Percentiles rank a stretch among this genome's conserved stretches.
These are phyloP conservation scores for Chrysolina oricalcia DNA, from an alignment of 2,888 invertebrate genomes.

Conservation along the genomic window DNA sequence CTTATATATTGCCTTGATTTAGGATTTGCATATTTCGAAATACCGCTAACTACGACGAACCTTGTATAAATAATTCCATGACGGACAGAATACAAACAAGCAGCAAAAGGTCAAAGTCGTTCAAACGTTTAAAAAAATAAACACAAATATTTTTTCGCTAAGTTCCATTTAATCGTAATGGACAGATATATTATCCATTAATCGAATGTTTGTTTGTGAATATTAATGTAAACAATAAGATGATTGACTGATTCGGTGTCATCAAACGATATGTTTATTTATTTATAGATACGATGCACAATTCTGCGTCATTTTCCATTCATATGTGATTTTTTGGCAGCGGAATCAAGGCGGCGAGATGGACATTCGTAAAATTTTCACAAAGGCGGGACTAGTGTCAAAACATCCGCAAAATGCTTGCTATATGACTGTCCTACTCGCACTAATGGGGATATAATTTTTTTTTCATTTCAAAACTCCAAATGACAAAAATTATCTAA, in stretches of 20 bases:
- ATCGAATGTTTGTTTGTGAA: conserved; percentile 21
- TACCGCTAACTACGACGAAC: background rate
- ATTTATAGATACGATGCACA: too few relatives aligned
- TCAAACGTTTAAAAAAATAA: background rate
- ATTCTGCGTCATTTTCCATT: too few relatives aligned
- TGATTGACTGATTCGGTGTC: background rate
- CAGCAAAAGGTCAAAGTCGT: conserved; percentile 15
- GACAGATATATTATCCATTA: conserved; percentile 9
- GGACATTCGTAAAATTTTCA: too few relatives aligned
- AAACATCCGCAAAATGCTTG: too few relatives aligned
- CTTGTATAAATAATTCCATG: background rate
- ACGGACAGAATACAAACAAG: background rate
- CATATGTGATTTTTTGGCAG: too few relatives aligned
- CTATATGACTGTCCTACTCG: too few relatives aligned
- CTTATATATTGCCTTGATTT: too few relatives aligned
- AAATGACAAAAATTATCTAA: too few relatives aligned
- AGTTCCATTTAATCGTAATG: conserved; percentile 1
- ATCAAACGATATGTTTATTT: background rate
- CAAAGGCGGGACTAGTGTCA: too few relatives aligned
- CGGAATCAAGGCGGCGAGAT: too few relatives aligned
- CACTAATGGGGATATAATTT: too few relatives aligned
- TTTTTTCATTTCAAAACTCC: too few relatives aligned
- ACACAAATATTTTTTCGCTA: conserved; percentile 17
- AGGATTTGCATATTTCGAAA: conserved; percentile 10
- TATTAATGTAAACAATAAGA: background rate